Conservation (phyloP, 2,888 invertebrate genomes). For the Agapostemon virescens region DNA sequence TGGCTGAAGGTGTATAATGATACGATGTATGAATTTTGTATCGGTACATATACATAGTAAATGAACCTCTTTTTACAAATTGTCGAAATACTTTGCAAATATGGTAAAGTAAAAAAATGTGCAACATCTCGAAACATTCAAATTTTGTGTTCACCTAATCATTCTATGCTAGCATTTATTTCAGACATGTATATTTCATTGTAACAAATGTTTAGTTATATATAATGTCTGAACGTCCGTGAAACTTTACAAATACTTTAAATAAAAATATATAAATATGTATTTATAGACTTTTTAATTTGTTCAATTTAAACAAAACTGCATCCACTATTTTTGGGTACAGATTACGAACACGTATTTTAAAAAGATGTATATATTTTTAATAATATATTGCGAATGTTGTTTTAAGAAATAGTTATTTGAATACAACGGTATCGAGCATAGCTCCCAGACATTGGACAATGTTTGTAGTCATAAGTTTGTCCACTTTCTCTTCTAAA, state of each 20-base stretch:
- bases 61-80: constrained; percentile 27
- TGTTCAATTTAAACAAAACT: constrained; percentile 12
- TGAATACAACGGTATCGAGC: constrained; percentile 95
- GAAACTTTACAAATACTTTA: constrained; percentile 43
- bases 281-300: constrained; percentile 6
- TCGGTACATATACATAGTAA: constrained; percentile 49
- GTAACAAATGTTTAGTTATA: constrained; percentile 14
- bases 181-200: constrained; percentile 33
- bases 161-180: constrained; percentile 6
- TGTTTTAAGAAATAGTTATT: constrained; percentile 82
- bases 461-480: constrained; percentile 97
- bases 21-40: constrained; percentile 31
- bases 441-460: constrained; percentile 98
- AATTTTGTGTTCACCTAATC: constrained; percentile 7
- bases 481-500: constrained; percentile 98
- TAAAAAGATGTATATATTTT: constrained; percentile 69
- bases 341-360: constrained; percentile 44
- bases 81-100: constrained; percentile 25
- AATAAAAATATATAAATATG: constrained; percentile 43
- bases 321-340: constrained; percentile 21
- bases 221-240: constrained; percentile 32
- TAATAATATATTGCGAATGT: constrained; percentile 60
- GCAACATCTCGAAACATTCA: constrained; percentile 27
- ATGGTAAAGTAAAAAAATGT: constrained; percentile 2
- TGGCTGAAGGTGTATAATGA: constrained; percentile 32